phyloP scores from a whole-genome alignment of 2,797 vertebrate species.

The Urocyon cinereoargenteus region DNA sequence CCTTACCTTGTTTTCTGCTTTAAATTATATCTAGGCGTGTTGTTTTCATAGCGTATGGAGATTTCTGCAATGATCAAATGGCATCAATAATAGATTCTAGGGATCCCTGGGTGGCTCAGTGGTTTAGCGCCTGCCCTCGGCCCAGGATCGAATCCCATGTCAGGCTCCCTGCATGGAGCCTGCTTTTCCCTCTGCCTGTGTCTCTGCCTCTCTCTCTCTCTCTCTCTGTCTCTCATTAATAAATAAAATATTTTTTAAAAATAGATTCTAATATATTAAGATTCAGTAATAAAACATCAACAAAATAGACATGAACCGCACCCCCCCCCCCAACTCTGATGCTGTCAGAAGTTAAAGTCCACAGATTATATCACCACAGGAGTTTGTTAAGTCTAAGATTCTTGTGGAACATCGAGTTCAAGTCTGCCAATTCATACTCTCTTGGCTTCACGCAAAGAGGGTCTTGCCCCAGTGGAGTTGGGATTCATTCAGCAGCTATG shows the following conservation, averaged over 20 bases:
- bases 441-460: not conserved
- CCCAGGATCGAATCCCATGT: no score
- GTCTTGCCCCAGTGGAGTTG: not conserved
- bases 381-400: not conserved
- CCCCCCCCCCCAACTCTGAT: not conserved
- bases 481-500: not conserved
- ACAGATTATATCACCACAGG: not conserved
- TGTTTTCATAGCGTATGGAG: not conserved
- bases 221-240: no score
- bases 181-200: no score
- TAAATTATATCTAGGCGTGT: not conserved
- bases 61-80: not conserved
- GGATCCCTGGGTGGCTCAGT: no score
- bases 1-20: slow-evolving; percentile 38
- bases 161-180: no score
- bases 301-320: not conserved
- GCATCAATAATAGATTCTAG: not conserved
- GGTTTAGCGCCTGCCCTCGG: no score
- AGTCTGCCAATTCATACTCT: not conserved
- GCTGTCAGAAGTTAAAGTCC: slow-evolving; percentile 2
- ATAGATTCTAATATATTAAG: not conserved
- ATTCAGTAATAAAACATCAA: slow-evolving; percentile 12
- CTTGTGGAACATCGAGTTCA: not conserved
- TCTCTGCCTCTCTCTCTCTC: no score
- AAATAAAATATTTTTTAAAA: no score